A percentile compares a stretch with the other conserved stretches of the same genome.
Conservation (phyloP, 1,140 invertebrate genomes). For the Ephestia elutella region DNA sequence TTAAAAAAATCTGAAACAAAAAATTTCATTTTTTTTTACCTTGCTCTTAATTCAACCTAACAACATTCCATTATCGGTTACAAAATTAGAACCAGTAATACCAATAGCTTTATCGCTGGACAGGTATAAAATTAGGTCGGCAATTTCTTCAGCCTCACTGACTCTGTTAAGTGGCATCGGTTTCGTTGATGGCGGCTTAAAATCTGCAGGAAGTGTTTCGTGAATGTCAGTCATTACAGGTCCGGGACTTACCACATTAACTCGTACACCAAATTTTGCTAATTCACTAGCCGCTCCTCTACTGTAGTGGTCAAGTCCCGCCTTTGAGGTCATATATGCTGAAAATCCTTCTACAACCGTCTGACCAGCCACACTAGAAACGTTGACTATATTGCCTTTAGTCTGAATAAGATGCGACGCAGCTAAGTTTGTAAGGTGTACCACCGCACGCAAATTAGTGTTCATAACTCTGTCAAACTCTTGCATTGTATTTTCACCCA, state of each 20-base stretch:
- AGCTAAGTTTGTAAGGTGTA: neutral
- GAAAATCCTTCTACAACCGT: neutral
- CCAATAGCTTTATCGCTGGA: no score
- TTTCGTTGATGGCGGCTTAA: neutral
- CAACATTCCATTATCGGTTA: no score
- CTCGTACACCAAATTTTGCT: neutral
- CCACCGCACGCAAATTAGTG: neutral
- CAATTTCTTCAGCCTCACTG: neutral
- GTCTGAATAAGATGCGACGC: neutral
- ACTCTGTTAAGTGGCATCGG: neutral
- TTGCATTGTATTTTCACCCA: neutral
- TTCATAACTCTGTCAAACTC: neutral
- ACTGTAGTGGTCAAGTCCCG: neutral
- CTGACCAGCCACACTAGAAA: neutral
- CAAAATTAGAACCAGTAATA: no score
- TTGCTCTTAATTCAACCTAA: no score
- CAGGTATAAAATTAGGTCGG: no score
- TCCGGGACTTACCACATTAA: neutral
- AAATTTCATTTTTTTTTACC: no score
- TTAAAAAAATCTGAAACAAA: no score
- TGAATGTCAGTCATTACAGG: neutral
- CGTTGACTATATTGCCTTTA: neutral
- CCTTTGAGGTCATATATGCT: neutral
- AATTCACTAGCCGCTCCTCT: neutral
- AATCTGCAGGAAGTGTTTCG: neutral